A percentile compares a stretch with the other conserved stretches of the same genome.
These are phyloP conservation scores for Amazona guildingii DNA, from an alignment of 2,113 vertebrate species.

Conservation along the genomic window DNA sequence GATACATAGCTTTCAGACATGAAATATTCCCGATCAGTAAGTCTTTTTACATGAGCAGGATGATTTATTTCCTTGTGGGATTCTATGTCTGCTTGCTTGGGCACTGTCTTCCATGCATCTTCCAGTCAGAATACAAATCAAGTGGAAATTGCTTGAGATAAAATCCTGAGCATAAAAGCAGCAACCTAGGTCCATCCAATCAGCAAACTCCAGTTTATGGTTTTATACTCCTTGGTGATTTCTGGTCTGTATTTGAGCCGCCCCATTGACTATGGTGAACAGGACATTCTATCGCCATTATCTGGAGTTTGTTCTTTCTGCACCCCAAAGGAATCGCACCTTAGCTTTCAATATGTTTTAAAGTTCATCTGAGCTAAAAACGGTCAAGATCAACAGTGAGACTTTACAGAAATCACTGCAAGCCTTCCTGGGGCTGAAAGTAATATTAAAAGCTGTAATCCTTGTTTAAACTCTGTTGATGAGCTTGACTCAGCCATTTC, in stretches of 20 bases:
- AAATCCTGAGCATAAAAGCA: neutral
- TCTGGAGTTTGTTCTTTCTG: neutral
- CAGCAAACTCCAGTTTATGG: neutral
- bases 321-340: neutral
- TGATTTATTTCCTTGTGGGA: neutral
- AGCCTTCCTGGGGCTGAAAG: neutral
- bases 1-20: neutral
- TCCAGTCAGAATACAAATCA: neutral
- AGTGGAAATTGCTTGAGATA: neutral
- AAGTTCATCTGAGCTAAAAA: slow-evolving; percentile 44
- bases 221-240: neutral
- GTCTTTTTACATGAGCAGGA: neutral
- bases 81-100: neutral
- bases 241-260: neutral
- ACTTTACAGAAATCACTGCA: neutral
- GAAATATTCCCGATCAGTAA: neutral
- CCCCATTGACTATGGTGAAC: neutral
- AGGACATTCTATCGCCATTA: neutral
- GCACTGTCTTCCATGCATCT: neutral
- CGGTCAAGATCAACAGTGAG: neutral
- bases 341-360: slow-evolving; percentile 1
- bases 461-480: slow-evolving; percentile 7
- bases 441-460: slow-evolving; percentile 17
- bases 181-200: neutral
- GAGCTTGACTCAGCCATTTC: neutral